These are phyloP conservation scores for Heliconius erato DNA, from an alignment of 2,888 invertebrate species.

Conservation along the genomic window DNA sequence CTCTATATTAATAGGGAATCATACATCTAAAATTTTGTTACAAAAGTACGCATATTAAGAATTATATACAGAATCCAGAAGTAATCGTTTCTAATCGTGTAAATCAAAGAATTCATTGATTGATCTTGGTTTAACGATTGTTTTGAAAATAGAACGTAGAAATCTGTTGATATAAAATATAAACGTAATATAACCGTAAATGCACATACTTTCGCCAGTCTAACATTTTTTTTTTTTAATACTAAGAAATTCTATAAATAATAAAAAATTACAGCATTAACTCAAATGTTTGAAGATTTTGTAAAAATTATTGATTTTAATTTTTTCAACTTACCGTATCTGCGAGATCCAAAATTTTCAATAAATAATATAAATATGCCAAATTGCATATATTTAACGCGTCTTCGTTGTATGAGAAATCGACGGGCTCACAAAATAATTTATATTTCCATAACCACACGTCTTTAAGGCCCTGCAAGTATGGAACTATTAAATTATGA, in stretches of 20 bases:
- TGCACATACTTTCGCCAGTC: too few species aligned
- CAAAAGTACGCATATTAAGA: not conserved
- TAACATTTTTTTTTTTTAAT: too few species aligned
- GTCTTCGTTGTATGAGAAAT: constrained; percentile 59
- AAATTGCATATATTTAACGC: constrained; percentile 57
- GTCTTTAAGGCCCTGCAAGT: constrained; percentile 24
- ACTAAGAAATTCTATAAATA: too few species aligned
- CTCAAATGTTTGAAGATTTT: too few species aligned
- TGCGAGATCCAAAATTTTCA: constrained; percentile 71
- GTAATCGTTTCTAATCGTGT: too few species aligned
- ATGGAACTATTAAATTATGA: not conserved
- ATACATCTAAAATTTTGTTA: not conserved
- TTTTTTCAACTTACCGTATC: constrained; percentile 74
- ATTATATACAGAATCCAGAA: not conserved
- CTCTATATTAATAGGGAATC: not conserved
- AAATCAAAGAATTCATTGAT: too few species aligned
- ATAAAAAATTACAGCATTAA: too few species aligned
- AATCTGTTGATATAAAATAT: too few species aligned
- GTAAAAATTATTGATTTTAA: too few species aligned
- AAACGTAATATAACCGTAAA: too few species aligned
- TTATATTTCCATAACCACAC: constrained; percentile 79
- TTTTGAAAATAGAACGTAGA: too few species aligned
- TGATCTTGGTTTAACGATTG: too few species aligned
- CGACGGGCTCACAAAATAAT: constrained; percentile 77
- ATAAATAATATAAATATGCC: constrained; percentile 64